Conservation (phyloP, 2,888 invertebrate genomes). For the Prosapia bicincta region DNA sequence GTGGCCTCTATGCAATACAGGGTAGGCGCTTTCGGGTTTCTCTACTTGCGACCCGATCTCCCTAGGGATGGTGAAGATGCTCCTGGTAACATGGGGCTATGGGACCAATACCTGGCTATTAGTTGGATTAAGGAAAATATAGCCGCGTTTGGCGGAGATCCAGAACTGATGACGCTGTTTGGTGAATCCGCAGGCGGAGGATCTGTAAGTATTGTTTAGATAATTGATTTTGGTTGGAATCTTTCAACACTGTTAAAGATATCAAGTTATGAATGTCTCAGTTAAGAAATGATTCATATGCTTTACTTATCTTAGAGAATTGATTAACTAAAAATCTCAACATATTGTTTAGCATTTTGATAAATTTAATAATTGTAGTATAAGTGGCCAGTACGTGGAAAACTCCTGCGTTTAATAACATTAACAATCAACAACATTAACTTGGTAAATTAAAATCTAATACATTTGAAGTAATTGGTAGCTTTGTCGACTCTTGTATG, state of each 20-base stretch:
- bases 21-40: slow-evolving; percentile 91
- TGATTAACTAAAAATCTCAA: no score
- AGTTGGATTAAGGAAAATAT: slow-evolving; percentile 93
- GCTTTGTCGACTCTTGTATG: no score
- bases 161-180: slow-evolving; percentile 86
- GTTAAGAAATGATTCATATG: neutral
- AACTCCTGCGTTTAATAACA: no score
- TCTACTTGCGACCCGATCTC: slow-evolving; percentile 68
- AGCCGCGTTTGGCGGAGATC: slow-evolving; percentile 88
- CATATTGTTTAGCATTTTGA: no score
- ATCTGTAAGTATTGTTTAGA: slow-evolving; percentile 63
- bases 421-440: no score
- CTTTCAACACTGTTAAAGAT: neutral
- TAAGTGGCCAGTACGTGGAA: no score
- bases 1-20: slow-evolving; percentile 95
- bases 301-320: neutral
- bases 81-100: slow-evolving; percentile 89
- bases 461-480: no score
- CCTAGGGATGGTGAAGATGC: slow-evolving; percentile 70
- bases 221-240: neutral
- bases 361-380: no score
- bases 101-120: slow-evolving; percentile 92
- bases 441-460: no score
- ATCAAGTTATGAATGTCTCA: neutral
- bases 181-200: slow-evolving; percentile 96